Percentiles rank a stretch among this genome's conserved stretches.
phyloP scores from a whole-genome alignment of 2,888 invertebrate species.

The Acrobasis consociella region DNA sequence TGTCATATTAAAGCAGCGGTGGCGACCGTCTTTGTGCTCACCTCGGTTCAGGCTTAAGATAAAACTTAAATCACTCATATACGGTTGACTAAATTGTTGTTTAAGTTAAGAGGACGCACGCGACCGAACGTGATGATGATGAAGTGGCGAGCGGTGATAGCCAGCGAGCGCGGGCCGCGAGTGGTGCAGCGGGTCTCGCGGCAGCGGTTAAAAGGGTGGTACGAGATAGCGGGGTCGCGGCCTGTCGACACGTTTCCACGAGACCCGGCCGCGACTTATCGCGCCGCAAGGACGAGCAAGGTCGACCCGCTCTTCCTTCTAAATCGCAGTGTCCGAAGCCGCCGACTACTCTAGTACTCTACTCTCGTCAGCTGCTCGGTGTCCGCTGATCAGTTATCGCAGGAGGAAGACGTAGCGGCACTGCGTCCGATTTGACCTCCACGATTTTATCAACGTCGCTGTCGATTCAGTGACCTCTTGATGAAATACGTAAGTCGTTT shows the following conservation, averaged over 20 bases:
- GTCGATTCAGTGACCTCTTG: constrained; percentile 45
- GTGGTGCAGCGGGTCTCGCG: constrained; percentile 51
- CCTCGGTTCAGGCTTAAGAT: constrained; percentile 14
- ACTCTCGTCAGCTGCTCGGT: not conserved
- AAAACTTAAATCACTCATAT: not conserved
- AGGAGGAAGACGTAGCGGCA: constrained; percentile 23
- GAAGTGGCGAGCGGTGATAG: constrained; percentile 22
- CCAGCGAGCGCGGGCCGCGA: constrained; percentile 51
- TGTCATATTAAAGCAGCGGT: not conserved
- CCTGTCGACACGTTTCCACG: constrained; percentile 60
- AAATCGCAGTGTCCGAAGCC: constrained; percentile 21
- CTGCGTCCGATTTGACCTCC: constrained; percentile 55
- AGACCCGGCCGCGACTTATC: constrained; percentile 55
- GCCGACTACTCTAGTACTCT: constrained; percentile 14
- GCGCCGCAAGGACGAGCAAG: constrained; percentile 70
- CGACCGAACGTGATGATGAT: constrained; percentile 6
- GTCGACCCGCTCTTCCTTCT: constrained; percentile 56
- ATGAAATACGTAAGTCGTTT: constrained; percentile 40
- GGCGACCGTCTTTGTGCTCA: not conserved
- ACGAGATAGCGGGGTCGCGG: constrained; percentile 66
- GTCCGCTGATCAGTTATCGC: constrained; percentile 17
- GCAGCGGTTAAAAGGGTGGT: constrained; percentile 61
- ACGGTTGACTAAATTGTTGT: not conserved
- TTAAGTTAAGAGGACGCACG: not conserved
- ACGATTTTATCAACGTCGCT: constrained; percentile 42